phyloP scores from a whole-genome alignment of 2,113 vertebrate genomes.

The Cygnus buccinator region DNA sequence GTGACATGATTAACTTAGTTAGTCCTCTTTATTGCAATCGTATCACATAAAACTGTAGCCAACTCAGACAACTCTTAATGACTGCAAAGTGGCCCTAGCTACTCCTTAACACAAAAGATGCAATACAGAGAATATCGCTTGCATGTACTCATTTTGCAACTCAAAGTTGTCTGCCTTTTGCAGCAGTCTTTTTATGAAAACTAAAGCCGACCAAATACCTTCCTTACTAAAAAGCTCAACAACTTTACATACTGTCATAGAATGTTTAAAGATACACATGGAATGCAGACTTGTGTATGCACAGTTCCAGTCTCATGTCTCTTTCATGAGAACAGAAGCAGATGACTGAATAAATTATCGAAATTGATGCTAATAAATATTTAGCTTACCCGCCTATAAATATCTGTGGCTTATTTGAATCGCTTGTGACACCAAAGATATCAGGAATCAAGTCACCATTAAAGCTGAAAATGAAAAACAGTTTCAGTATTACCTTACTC shows the following conservation, averaged over 20 bases:
- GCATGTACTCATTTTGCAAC: not conserved
- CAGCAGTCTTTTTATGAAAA: not conserved
- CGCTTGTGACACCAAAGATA: slow-evolving; percentile 84
- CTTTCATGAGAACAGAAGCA: not conserved
- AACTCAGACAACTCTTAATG: not conserved
- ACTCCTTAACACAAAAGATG: not conserved
- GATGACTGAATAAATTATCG: too few species aligned
- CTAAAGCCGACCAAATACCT: not conserved
- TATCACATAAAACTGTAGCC: not conserved
- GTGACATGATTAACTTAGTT: not conserved
- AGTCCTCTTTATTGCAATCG: not conserved
- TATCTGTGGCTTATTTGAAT: slow-evolving; percentile 75
- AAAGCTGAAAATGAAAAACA: slow-evolving; percentile 81
- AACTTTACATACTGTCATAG: not conserved
- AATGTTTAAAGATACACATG: not conserved
- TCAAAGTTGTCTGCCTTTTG: not conserved
- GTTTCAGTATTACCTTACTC: not conserved
- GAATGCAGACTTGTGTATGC: not conserved
- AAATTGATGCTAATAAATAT: not conserved
- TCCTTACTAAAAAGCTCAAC: not conserved
- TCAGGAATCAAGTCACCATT: slow-evolving; percentile 97
- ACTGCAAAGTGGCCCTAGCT: not conserved
- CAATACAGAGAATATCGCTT: not conserved
- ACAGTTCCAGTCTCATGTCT: not conserved
- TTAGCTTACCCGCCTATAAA: slow-evolving; percentile 79